Base-by-base conservation (phyloP, 2,797 vertebrate genomes). In the Ataeniobius toweri region DNA sequence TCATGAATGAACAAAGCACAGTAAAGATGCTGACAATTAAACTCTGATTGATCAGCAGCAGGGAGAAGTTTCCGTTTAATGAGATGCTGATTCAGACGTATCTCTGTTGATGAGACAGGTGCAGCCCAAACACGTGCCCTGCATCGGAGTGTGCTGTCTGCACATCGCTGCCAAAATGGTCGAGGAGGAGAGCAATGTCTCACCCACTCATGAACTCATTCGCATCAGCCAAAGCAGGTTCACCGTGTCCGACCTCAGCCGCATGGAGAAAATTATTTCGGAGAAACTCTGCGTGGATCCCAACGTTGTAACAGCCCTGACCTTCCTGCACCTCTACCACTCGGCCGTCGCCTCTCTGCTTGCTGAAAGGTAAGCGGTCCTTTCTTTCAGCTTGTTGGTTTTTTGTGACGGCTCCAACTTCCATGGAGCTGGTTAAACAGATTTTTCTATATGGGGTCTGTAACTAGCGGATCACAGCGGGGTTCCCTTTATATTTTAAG, bases 221-320 rank as follows among this genome's bases (percentile, higher is more conserved):
- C 97, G 97, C 75, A 99, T 99, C 93, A 97, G 98, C 94, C 98
- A 99, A 82, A 97, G 98, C 95, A 99, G 97, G 95, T 99, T 98
- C 92, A 99, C 97, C 0, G 97, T 96, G 88, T 98, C 98, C 0
- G 98, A 99, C 93, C 95, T 99, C 82, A 95, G 94, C 87, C 96
- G 97, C 51, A 99, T 99, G 98, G 97, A 99, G 93, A 98, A 98
- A 90, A 98, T 98, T n/a, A 97, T 99, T 91, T 96, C 96, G 2
- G 97, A 97, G 90, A 99, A 99, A 93, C 94, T 99, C 91, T 94
- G 96, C 90, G 96, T 97, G 94, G 96, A 98, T 91, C 96, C 97
- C 78, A 93, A 96, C 95, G 96, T 97, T 90, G 96, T 98, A 95
- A 99, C 98, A 79, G 97, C 98, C 96, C 97, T 99, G 95, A 98